Base-by-base conservation (phyloP, 2,797 vertebrate genomes). In the Stomatorhinus walkeri region DNA sequence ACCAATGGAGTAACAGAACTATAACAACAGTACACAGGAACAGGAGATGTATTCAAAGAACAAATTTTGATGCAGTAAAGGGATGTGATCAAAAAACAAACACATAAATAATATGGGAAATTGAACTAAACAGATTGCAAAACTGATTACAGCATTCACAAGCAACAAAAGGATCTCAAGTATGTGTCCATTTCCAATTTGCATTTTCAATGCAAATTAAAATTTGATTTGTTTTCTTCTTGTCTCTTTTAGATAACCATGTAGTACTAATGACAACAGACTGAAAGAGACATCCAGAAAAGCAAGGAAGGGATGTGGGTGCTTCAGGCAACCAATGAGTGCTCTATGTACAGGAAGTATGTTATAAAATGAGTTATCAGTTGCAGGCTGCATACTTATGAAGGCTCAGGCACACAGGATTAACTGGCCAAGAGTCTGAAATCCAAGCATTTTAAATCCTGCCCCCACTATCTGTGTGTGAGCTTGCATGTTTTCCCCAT, bases 61-160 rank as follows among this genome's bases (percentile, higher is more conserved):
- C 32, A 72, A 32, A 72, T 72, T 43, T 19, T 4, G 16, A 40
- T 7, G 1, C 36, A n/a, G 16, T 43, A 79, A 79, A 43, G 12
- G 40, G 36, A 36, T 16, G 36, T n/a, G 40, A 79, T 43, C 6
- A 54, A 54, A 79, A 43, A 19, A 43, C 72, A 79, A 76, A 79
- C 59, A 24, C n/a, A 61, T 61, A 32, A 72, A 32, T 14, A 72
- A 72, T 72, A 4, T 36, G 28, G 28, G 28, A 72, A 72, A 32
- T 72, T 72, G 64, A 72, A 72, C 28, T 32, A 24, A 72, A 72
- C 16, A 72, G 12, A 36, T 72, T 72, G 4, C 28, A 14, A 72
- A 72, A 72, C 28, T 36, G 64, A 72, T 72, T 72, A 72, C 64
- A 72, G 64, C 64, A 72, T 79, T 79, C 72, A 79, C 19, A 79